Evolutionary conservation across 1,140 invertebrate genomes (phyloP), one percentile per base, ranked within the genome.

Genomic region (Sarcophaga bullata): DNA sequence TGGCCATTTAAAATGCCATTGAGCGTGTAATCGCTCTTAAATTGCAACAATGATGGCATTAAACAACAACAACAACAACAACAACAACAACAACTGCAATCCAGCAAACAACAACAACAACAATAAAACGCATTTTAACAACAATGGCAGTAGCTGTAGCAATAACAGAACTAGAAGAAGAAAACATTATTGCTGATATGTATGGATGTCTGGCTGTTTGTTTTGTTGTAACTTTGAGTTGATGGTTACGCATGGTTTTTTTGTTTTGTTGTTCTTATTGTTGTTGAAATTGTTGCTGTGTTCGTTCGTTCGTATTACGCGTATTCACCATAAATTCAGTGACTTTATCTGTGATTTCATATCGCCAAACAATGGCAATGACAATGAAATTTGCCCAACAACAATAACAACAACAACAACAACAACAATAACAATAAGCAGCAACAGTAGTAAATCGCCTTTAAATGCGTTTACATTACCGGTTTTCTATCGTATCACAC

Each of bases 1-100:
- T 78, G 75, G 49, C 73, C 75, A 62, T 82, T 80, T 68, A 82
- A 78, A 82, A 82, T 82, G 81, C 73, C 81, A 82, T 82, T 82
- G 81, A 82, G 81, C 75, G 49, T 80, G 81, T 82, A 82, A 80
- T 82, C 73, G 81, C 75, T 82, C 47, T 68, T 54, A 82, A 78
- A 82, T 82, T 76, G 81, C 81, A 76, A 82, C 81, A 75, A 76
- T 46, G 47, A 73, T 37, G 47, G 73, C 73, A 73, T 13, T 58
- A 58, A 58, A 46, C 73, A 76, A 76, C 73, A 76, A 76, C 46
- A 76, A 49, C 13, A n/a, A 15, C 73, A 76, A 8, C 46, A 2
- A 76, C 47, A 76, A 49, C 49, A 19, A 49, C 47, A n/a, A 62
- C 54, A n/a, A 68, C 62, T 19, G 17, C 62, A 68, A 68, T 17